Percentiles rank a stretch among this genome's conserved stretches.
These are phyloP conservation scores for Ecliptopera silaceata DNA, from an alignment of 2,888 invertebrate species.

Conservation along the genomic window DNA sequence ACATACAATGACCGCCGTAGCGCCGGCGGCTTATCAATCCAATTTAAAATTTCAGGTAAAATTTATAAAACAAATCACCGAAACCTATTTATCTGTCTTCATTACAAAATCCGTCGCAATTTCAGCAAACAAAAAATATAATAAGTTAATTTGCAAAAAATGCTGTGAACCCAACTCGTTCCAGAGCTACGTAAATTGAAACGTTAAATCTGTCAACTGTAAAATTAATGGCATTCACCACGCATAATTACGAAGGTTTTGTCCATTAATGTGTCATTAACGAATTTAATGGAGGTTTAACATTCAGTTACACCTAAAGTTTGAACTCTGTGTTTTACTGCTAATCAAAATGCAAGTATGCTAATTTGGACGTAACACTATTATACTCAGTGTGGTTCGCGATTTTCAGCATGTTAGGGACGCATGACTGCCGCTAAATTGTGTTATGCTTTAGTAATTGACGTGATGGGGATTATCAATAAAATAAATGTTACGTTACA, in stretches of 20 bases:
- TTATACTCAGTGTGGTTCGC: constrained; percentile 47
- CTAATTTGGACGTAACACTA: constrained; percentile 64
- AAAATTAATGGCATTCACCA: constrained; percentile 55
- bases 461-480: constrained; percentile 3
- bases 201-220: constrained; percentile 40
- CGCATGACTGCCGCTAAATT: constrained; percentile 33
- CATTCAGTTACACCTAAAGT: constrained; percentile 45
- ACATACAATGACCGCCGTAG: not conserved
- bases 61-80: not conserved
- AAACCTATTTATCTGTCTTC: constrained; percentile 7
- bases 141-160: constrained; percentile 27
- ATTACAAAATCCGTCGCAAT: constrained; percentile 5
- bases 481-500: no score
- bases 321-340: constrained; percentile 65
- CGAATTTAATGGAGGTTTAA: constrained; percentile 59
- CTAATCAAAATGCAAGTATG: constrained; percentile 79
- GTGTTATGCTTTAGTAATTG: constrained; percentile 20
- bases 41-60: not conserved
- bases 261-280: constrained; percentile 62
- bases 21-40: not conserved
- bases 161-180: constrained; percentile 30
- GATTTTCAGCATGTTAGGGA: constrained; percentile 30
- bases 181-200: constrained; percentile 37
- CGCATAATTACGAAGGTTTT: constrained; percentile 65
- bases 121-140: constrained; percentile 23